Evolutionary conservation across 2,113 vertebrate genomes (phyloP).

Genomic region (Prietella phreatophila): DNA sequence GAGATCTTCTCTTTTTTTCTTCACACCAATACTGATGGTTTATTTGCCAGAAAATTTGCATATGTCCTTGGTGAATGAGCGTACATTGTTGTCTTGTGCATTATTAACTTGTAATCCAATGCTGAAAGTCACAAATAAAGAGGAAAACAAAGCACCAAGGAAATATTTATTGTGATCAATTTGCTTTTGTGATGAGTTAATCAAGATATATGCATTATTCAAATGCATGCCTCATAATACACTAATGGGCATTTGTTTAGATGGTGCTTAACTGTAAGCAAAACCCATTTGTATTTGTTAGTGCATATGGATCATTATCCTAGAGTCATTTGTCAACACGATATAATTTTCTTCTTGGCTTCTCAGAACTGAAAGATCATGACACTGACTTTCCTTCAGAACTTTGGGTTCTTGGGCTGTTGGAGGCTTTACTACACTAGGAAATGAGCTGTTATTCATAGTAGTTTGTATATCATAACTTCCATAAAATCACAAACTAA

Average conservation of each 20-base stretch:
- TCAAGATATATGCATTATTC: constrained; percentile 74
- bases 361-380: constrained; percentile 38
- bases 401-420: constrained; percentile 21
- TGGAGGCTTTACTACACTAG: constrained; percentile 40
- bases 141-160: constrained; percentile 16
- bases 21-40: constrained; percentile 16
- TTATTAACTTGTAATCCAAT: not conserved
- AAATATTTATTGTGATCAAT: constrained; percentile 57
- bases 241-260: constrained; percentile 76
- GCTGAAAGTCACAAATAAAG: constrained; percentile 3
- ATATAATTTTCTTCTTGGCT: constrained; percentile 50
- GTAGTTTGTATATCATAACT: not conserved
- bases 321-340: constrained; percentile 65
- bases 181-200: constrained; percentile 70
- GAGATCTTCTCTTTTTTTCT: constrained; percentile 5
- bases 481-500: not conserved
- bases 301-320: constrained; percentile 68
- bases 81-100: not conserved
- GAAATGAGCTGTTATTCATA: constrained; percentile 50
- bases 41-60: constrained; percentile 37
- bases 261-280: constrained; percentile 71
- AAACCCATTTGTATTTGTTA: constrained; percentile 75
- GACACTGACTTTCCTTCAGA: constrained; percentile 4
- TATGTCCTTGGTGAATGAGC: constrained; percentile 25
- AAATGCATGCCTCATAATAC: constrained; percentile 69